Conservation (phyloP, 2,113 vertebrate genomes). For the Pituophis catenifer region DNA sequence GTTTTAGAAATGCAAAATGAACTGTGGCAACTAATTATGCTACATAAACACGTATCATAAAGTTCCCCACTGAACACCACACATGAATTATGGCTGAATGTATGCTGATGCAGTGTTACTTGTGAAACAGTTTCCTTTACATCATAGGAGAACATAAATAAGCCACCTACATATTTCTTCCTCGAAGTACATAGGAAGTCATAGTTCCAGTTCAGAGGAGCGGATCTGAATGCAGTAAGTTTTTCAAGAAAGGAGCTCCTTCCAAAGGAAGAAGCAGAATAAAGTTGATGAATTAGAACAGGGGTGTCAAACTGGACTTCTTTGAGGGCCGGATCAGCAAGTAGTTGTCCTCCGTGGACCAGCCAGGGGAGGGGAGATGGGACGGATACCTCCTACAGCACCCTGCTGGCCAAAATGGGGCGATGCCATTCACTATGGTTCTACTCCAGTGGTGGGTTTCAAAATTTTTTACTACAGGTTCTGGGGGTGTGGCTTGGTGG, state of each 20-base stretch:
- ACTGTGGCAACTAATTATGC: background rate
- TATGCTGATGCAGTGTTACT: background rate
- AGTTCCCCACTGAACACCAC: background rate
- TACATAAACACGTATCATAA: background rate
- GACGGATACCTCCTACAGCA: too few species aligned
- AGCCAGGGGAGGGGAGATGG: too few species aligned
- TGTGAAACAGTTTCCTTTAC: background rate
- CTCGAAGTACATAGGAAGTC: background rate
- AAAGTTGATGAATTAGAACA: background rate
- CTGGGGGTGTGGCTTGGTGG: too few species aligned
- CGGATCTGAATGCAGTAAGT: background rate
- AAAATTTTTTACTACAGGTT: too few species aligned
- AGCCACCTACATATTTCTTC: background rate
- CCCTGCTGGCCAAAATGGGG: too few species aligned
- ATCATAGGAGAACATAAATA: slow-evolving; percentile 8
- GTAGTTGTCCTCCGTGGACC: too few species aligned
- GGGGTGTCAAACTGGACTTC: too few species aligned
- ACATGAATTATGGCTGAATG: background rate
- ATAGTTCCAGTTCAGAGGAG: fast-evolving
- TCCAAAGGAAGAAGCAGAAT: background rate
- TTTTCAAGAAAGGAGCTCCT: background rate
- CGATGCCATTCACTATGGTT: background rate
- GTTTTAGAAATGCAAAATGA: slow-evolving; percentile 18
- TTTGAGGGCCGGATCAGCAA: too few species aligned
- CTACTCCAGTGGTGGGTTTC: too few species aligned